Evolutionary conservation across 2,797 vertebrate species (phyloP).

Genomic region (Dermochelys coriacea): DNA sequence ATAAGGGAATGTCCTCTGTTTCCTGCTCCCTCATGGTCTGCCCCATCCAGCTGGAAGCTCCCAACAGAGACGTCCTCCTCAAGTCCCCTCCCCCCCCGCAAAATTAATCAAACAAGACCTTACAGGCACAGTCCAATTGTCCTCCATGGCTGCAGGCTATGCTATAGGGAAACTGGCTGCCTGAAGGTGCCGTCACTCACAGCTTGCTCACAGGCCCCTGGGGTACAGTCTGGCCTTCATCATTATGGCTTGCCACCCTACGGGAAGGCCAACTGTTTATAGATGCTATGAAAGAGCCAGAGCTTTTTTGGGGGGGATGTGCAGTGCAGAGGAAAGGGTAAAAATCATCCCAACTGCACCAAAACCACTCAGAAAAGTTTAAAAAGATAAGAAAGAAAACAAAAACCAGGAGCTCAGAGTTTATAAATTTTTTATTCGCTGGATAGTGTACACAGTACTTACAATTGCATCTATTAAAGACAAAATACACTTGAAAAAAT

Average conservation of each 20-base stretch:
- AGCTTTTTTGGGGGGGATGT: neutral
- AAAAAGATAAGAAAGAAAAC: neutral
- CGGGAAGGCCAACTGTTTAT: neutral
- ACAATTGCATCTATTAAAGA: conserved; percentile 84
- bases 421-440: conserved; percentile 81
- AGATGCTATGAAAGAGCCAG: neutral
- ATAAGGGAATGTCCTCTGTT: neutral
- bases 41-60: neutral
- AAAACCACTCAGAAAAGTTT: neutral
- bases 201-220: neutral
- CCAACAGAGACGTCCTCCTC: neutral
- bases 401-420: neutral
- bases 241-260: neutral
- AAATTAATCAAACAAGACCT: neutral
- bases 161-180: neutral
- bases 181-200: no score
- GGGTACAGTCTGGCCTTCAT: neutral
- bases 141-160: neutral
- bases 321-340: neutral
- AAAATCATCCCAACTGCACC: neutral
- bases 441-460: conserved; percentile 84
- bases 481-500: conserved; percentile 81
- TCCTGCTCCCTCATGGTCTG: neutral
- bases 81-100: neutral
- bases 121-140: neutral